Percentiles rank a stretch among this genome's conserved stretches.
These are phyloP conservation scores for Drosophila melanogaster DNA, from an alignment of 1,140 invertebrate species.

Conservation along the genomic window DNA sequence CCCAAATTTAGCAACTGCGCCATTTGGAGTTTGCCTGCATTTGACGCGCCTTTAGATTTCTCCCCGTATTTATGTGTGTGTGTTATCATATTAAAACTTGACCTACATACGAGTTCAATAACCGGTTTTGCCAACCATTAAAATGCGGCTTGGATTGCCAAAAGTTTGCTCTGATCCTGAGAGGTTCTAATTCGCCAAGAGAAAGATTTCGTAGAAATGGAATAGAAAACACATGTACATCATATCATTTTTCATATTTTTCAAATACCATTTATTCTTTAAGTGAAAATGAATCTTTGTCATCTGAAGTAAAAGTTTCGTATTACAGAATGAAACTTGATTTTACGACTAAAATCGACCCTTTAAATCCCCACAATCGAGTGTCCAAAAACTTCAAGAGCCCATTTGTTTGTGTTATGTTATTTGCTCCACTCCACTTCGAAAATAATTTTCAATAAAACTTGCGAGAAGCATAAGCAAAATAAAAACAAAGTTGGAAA, in stretches of 20 bases:
- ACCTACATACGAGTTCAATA: conserved; percentile 67
- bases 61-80: conserved; percentile 19
- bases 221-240: no score
- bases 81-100: conserved; percentile 76
- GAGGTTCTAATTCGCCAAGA: not conserved
- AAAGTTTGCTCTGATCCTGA: conserved; percentile 29
- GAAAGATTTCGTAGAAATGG: not conserved
- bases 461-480: conserved; percentile 7
- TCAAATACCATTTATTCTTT: no score
- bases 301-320: not conserved
- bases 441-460: conserved; percentile 49
- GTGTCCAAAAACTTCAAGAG: not conserved
- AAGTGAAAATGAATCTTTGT: not conserved
- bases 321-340: conserved; percentile 16
- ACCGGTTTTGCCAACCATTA: conserved; percentile 56
- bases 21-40: conserved; percentile 55
- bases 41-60: conserved; percentile 38
- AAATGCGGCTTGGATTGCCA: not conserved
- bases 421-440: conserved; percentile 12
- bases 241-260: no score
- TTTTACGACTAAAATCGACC: not conserved
- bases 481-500: conserved; percentile 19
- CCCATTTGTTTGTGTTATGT: conserved; percentile 9
- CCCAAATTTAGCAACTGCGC: conserved; percentile 61
- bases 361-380: not conserved